Evolutionary conservation across 2,888 invertebrate species (phyloP), one percentile per base, ranked within the genome.

Genomic region (Allolobophora icterica): DNA sequence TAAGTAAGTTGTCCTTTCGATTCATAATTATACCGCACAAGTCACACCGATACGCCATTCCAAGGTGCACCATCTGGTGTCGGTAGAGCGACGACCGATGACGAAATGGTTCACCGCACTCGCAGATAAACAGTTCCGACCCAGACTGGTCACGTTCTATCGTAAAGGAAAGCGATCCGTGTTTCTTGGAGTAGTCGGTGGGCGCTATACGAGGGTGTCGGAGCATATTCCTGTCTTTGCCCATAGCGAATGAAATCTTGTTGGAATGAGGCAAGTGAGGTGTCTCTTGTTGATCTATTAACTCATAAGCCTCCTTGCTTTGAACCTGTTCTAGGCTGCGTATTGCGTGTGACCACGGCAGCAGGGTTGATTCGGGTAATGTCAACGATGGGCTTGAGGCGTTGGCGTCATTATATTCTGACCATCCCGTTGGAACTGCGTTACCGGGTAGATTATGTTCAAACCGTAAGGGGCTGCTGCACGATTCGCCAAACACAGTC

Each of bases 61-160:
- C 71, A 5, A 71, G 71, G 17, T 71, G 71, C 71, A 71, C 71
- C 71, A 71, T 71, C 13, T 71, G 71, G 71, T 71, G 71, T 11
- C 71, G 71, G n/a, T 71, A 71, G n/a, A 71, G 71, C 71, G 71
- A 71, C n/a, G 71, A 71, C 71, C 71, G 71, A 71, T 71, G 71
- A 30, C 71, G 71, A 71, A 71, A 71, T n/a, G 71, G 71, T 71
- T 71, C 71, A n/a, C 71, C n/a, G 8, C 71, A 71, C 71, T 71
- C 71, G n/a, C 71, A 71, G 71, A 71, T 17, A 17, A 71, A 71
- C 71, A 71, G 71, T 71, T 71, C 71, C n/a, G 71, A 71, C 71
- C 71, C 71, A n/a, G 71, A 71, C n/a, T 6, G 71, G n/a, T 71
- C 71, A 4, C 8, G 30, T 30, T 71, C 71, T 71, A 71, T n/a